These are phyloP conservation scores for Smittia aterrima DNA, from an alignment of 2,888 invertebrate species.

Conservation along the genomic window DNA sequence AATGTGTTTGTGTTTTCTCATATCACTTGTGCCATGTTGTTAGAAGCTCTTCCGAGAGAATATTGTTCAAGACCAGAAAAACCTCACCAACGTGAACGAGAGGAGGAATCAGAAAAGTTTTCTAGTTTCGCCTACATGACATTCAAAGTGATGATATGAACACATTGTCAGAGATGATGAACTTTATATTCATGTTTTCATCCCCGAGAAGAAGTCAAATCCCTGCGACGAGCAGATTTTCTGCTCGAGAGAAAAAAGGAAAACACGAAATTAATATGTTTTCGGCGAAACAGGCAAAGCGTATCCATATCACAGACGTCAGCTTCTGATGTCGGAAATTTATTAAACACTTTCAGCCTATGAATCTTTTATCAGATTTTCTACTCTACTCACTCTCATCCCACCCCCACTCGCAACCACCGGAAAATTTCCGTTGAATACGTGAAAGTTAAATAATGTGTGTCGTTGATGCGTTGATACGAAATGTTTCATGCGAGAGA, in stretches of 20 bases:
- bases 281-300: not conserved
- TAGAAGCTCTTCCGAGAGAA: not conserved
- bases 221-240: not conserved
- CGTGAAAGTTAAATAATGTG: slow-evolving; percentile 32
- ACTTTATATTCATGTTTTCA: not conserved
- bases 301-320: slow-evolving; percentile 1
- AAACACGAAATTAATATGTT: slow-evolving; percentile 18
- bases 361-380: slow-evolving; percentile 34
- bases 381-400: not conserved
- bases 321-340: slow-evolving; percentile 23
- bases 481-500: not conserved
- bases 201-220: not conserved
- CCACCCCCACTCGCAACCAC: not conserved
- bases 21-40: slow-evolving; percentile 3
- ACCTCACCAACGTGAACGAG: not conserved
- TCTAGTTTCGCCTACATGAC: not conserved
- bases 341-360: slow-evolving; percentile 30
- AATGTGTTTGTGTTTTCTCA: not conserved
- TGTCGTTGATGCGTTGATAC: slow-evolving; percentile 28
- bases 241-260: slow-evolving; percentile 11
- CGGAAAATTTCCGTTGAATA: not conserved
- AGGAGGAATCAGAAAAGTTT: not conserved
- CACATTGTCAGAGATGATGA: slow-evolving; percentile 3
- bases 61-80: not conserved
- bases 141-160: not conserved